Percentiles rank a stretch among this genome's conserved stretches.
phyloP scores from a whole-genome alignment of 2,797 vertebrate species.

The Jordanella pulchra region DNA sequence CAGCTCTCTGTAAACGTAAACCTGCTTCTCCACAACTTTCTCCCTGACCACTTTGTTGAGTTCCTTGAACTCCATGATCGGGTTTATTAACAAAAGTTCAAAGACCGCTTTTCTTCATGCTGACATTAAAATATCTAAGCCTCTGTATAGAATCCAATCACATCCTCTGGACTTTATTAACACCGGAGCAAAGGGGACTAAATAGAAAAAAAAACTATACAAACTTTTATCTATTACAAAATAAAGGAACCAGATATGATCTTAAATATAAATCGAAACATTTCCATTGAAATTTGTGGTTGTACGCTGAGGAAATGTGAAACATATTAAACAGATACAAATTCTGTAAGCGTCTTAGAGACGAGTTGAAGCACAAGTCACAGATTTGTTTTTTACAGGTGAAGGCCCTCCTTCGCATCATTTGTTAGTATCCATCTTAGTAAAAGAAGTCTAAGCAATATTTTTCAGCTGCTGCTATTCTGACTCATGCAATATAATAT shows the following conservation, averaged over 20 bases:
- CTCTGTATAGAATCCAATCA: background rate
- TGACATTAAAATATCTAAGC: background rate
- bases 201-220: background rate
- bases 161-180: background rate
- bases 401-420: background rate
- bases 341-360: slow-evolving; percentile 15
- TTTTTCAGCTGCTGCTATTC: slow-evolving; percentile 2
- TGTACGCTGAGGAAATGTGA: background rate
- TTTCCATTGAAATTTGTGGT: background rate
- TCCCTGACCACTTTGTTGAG: background rate
- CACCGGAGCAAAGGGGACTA: background rate
- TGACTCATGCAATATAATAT: slow-evolving; percentile 11
- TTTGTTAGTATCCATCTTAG: background rate
- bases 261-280: background rate
- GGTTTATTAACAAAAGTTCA: background rate
- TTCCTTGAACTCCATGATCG: background rate
- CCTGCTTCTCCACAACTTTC: too few relatives aligned
- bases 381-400: background rate
- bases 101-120: background rate
- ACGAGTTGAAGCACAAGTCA: background rate
- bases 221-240: background rate
- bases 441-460: background rate
- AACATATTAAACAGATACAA: background rate
- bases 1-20: too few relatives aligned
- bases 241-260: background rate